phyloP scores from a whole-genome alignment of 2,797 vertebrate genomes.

The Ctenopoma multispine region DNA sequence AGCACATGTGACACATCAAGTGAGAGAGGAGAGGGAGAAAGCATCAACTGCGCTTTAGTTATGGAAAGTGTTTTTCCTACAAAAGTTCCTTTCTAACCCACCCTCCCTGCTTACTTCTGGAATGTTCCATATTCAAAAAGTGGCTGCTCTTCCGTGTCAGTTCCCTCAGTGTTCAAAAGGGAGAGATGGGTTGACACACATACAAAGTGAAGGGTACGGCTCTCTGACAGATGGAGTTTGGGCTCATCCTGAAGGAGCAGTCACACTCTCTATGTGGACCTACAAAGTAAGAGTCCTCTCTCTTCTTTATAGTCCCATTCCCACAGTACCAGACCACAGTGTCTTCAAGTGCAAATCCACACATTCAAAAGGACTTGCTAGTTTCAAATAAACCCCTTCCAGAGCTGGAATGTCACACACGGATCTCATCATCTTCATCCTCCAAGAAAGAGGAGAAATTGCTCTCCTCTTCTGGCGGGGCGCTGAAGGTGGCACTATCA shows the following conservation, averaged over 20 bases:
- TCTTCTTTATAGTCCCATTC: conserved; percentile 42
- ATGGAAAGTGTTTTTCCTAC: conserved; percentile 59
- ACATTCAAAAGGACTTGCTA: conserved; percentile 46
- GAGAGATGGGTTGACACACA: conserved; percentile 47
- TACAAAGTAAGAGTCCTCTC: conserved; percentile 36
- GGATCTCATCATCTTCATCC: conserved; percentile 96
- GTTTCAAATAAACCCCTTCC: conserved; percentile 22
- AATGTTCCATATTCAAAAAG: conserved; percentile 70
- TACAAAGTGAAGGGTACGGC: conserved; percentile 42
- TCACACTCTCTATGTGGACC: conserved; percentile 47
- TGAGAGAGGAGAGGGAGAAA: conserved; percentile 31
- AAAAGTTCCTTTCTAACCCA: conserved; percentile 54
- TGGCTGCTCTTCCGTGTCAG: conserved; percentile 49
- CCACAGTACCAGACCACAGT: conserved; percentile 29
- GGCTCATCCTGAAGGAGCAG: conserved; percentile 56
- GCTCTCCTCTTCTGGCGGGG: conserved; percentile 83
- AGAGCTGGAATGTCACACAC: conserved; percentile 82
- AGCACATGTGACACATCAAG: conserved; percentile 66
- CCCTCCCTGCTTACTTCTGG: conserved; percentile 52
- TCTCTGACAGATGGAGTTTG: conserved; percentile 51
- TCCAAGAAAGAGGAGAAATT: conserved; percentile 94
- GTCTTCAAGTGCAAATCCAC: conserved; percentile 58
- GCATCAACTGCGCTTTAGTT: conserved; percentile 55
- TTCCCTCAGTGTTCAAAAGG: conserved; percentile 53
- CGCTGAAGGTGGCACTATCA: conserved; percentile 81